A percentile compares a stretch with the other conserved stretches of the same genome.
Evolutionary conservation across 2,113 vertebrate species (phyloP).

Genomic region (Corydoras sp.): DNA sequence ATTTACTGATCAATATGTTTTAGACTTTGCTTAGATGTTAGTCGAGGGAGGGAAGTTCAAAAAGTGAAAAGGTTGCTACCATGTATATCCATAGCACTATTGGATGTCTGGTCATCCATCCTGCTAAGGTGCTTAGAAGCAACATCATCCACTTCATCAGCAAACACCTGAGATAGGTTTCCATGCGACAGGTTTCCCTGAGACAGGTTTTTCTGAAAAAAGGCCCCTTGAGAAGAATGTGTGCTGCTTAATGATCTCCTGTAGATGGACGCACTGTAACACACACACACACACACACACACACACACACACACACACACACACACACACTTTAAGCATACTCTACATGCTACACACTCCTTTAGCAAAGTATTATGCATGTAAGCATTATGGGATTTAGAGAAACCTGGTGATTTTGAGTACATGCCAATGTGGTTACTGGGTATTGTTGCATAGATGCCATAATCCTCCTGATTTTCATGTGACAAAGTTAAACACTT

Average conservation of each 20-base stretch:
- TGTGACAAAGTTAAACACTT: too few species aligned
- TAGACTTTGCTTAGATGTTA: too few species aligned
- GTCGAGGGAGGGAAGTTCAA: background rate
- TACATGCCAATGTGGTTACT: too few species aligned
- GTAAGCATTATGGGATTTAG: too few species aligned
- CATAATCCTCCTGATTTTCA: too few species aligned
- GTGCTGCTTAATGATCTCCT: slow-evolving; percentile 70
- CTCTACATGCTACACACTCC: too few species aligned
- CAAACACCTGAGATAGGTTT: slow-evolving; percentile 74
- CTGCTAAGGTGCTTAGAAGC: slow-evolving; percentile 59
- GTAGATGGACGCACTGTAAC: slow-evolving; percentile 66
- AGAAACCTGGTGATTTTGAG: too few species aligned
- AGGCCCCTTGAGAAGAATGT: slow-evolving; percentile 34
- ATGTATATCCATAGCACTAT: slow-evolving; percentile 76
- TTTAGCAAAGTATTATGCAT: too few species aligned
- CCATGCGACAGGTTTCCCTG: slow-evolving; percentile 82
- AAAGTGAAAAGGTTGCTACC: slow-evolving; percentile 60
- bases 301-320: slow-evolving; percentile 19
- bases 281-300: slow-evolving; percentile 6
- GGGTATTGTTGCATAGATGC: too few species aligned
- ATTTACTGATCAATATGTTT: too few species aligned
- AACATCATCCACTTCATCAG: slow-evolving; percentile 74
- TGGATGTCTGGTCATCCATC: slow-evolving; percentile 73
- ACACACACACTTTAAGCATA: background rate
- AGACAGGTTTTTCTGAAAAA: slow-evolving; percentile 52